Conservation (phyloP, 2,113 vertebrate species). For the Leucoraja erinaceus region DNA sequence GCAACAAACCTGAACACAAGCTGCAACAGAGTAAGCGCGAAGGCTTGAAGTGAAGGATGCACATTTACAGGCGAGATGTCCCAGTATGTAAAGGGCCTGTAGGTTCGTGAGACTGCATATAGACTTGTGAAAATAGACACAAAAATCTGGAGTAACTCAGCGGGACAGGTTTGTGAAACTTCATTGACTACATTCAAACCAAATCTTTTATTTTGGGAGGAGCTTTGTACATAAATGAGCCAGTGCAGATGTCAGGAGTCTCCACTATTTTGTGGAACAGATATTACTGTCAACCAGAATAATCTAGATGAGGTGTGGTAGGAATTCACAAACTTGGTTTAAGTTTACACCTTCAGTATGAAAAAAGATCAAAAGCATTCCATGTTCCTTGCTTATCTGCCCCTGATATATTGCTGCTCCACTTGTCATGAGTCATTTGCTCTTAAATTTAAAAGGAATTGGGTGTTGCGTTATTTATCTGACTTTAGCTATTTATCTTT, state of each 20-base stretch:
- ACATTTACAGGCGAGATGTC: too few species aligned
- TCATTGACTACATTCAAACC: neutral
- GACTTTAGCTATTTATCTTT: neutral
- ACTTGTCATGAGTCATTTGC: neutral
- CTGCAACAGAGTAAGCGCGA: too few species aligned
- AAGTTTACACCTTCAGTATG: neutral
- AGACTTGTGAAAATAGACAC: neutral
- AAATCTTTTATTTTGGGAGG: neutral
- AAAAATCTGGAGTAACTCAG: too few species aligned
- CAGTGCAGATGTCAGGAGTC: too few species aligned
- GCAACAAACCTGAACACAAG: too few species aligned
- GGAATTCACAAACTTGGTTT: neutral
- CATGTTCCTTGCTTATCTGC: neutral
- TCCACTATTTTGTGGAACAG: neutral
- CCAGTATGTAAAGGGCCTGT: neutral
- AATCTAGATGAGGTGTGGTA: neutral
- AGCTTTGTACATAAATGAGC: neutral
- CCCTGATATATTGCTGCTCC: too few species aligned
- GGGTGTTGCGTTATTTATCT: neutral
- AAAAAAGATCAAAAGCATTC: neutral
- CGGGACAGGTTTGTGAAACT: neutral
- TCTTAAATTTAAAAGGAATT: neutral
- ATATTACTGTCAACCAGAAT: neutral
- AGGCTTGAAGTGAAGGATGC: too few species aligned
- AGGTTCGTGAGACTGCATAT: neutral